A percentile compares a stretch with the other conserved stretches of the same genome.
Conservation (phyloP, 2,113 vertebrate species). For the Marcusenius ussheri region DNA sequence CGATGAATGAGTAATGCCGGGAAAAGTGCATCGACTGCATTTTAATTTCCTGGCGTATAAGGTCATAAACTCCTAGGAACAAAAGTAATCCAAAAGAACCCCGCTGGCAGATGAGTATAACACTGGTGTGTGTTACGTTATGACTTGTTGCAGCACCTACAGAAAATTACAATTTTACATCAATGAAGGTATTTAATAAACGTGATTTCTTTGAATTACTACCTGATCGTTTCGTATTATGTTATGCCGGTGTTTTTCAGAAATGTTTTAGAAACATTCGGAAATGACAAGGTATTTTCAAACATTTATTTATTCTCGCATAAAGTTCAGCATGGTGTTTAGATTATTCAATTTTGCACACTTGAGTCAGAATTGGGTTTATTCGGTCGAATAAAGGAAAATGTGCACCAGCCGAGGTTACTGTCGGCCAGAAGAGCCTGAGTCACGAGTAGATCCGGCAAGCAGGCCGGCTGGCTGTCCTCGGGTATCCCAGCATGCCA, state of each 20-base stretch:
- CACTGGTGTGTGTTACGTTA: background rate
- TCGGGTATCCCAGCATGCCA: conserved; percentile 30
- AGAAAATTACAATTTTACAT: background rate
- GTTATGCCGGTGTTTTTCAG: background rate
- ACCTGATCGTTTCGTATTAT: background rate
- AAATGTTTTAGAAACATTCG: background rate
- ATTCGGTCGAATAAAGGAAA: background rate
- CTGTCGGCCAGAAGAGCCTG: background rate
- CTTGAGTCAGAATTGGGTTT: background rate
- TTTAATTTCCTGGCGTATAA: background rate
- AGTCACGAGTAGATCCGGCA: background rate
- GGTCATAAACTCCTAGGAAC: background rate
- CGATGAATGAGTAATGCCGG: background rate
- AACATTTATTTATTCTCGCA: background rate
- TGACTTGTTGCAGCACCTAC: background rate
- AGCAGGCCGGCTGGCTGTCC: conserved; percentile 7
- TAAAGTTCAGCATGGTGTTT: background rate
- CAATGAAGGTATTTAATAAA: background rate
- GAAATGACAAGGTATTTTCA: background rate
- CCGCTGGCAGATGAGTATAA: background rate
- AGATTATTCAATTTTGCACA: background rate
- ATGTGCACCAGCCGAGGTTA: background rate
- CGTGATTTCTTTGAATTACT: background rate
- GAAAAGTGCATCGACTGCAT: background rate
- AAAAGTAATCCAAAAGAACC: background rate